Evolutionary conservation across 2,113 vertebrate species (phyloP).

Genomic region (Brachyhypopomus gauderio): DNA sequence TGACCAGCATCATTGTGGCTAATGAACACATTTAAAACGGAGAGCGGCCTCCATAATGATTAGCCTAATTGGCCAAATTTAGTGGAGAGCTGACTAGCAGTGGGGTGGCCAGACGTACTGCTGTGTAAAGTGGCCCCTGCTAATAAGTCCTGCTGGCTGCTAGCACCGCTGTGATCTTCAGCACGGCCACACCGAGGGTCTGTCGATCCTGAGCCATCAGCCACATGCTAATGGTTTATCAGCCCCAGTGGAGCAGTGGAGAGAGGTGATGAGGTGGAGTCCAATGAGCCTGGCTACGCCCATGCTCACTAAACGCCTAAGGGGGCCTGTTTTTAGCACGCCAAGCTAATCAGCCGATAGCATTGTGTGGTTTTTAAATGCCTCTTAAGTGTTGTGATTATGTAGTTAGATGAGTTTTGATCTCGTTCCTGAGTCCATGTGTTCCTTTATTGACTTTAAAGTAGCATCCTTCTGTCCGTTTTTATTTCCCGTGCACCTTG

Average conservation of each 20-base stretch:
- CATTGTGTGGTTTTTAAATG: not conserved
- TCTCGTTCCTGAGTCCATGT: not conserved
- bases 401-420: not conserved
- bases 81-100: constrained; percentile 66
- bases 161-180: constrained; percentile 43
- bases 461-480: not conserved
- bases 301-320: not conserved
- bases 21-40: constrained; percentile 69
- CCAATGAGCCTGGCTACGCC: not conserved
- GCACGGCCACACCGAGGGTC: not conserved
- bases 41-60: constrained; percentile 68
- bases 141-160: constrained; percentile 71
- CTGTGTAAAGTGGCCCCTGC: constrained; percentile 69
- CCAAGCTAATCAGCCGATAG: not conserved
- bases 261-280: constrained; percentile 9
- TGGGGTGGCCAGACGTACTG: constrained; percentile 63
- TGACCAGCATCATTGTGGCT: constrained; percentile 60
- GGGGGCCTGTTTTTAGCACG: not conserved
- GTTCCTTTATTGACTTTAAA: not conserved
- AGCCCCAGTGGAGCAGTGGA: constrained; percentile 8
- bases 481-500: constrained; percentile 30
- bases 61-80: constrained; percentile 77
- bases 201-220: constrained; percentile 36
- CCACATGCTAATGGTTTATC: constrained; percentile 44
- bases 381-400: not conserved